Evolutionary conservation across 2,888 invertebrate species (phyloP).

Genomic region (Microctonus brassicae): DNA sequence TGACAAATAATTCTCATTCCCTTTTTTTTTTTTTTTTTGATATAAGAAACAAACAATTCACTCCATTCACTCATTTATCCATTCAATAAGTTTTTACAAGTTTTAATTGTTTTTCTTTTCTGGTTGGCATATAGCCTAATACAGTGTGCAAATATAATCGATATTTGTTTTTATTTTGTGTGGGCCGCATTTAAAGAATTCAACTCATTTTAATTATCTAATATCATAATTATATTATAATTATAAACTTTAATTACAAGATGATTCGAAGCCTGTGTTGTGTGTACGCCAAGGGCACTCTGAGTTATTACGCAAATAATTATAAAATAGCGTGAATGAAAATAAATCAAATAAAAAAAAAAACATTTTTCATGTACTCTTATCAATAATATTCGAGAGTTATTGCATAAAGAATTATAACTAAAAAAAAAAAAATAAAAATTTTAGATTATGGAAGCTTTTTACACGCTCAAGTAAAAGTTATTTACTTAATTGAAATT

Average conservation of each 20-base stretch:
- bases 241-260: constrained; percentile 16
- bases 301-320: background rate
- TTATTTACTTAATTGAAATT: background rate
- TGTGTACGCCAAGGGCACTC: constrained; percentile 31
- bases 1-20: background rate
- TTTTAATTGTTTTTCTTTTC: constrained; percentile 26
- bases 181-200: constrained; percentile 9
- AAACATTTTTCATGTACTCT: background rate
- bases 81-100: constrained; percentile 52
- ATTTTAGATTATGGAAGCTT: constrained; percentile 38
- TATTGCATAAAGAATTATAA: background rate
- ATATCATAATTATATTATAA: constrained; percentile 18
- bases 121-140: constrained; percentile 40
- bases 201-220: constrained; percentile 25
- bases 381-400: background rate
- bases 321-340: background rate
- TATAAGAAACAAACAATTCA: background rate
- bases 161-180: constrained; percentile 7
- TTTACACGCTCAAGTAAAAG: constrained; percentile 36
- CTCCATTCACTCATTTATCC: background rate
- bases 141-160: constrained; percentile 49
- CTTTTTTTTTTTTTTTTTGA: background rate
- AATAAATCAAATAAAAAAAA: background rate
- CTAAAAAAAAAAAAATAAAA: constrained; percentile 30
- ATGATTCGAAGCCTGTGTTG: constrained; percentile 21